Percentiles rank a stretch among this genome's conserved stretches.
phyloP scores from a whole-genome alignment of 2,113 vertebrate species.

The Talpa occidentalis region DNA sequence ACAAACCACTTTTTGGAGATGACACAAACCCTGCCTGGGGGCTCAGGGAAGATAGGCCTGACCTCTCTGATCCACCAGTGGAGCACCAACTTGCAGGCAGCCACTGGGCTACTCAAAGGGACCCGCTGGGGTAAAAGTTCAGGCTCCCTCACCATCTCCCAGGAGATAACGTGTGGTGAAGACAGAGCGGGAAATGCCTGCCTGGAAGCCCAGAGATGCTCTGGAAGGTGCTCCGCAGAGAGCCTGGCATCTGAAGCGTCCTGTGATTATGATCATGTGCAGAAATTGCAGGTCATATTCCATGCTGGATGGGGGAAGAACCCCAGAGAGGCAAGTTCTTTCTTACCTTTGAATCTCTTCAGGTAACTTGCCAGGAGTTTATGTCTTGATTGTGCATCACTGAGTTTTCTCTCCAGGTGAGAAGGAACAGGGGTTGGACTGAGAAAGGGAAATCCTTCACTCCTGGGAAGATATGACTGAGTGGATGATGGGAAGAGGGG shows the following conservation, averaged over 20 bases:
- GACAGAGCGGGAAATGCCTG: not conserved
- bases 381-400: not conserved
- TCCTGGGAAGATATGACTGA: slow-evolving; percentile 1
- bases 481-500: not conserved
- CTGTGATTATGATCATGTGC: accelerated
- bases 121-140: no score
- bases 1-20: not conserved
- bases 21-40: not conserved
- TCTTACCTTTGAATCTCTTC: not conserved
- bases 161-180: not conserved
- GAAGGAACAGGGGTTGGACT: not conserved
- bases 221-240: not conserved
- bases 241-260: not conserved
- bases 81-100: not conserved
- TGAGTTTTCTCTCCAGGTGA: not conserved
- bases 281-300: not conserved
- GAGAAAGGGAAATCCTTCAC: not conserved
- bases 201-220: not conserved
- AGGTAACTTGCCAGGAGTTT: not conserved
- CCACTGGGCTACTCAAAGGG: not conserved
- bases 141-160: not conserved
- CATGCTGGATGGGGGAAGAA: not conserved
- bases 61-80: not conserved
- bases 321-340: not conserved
- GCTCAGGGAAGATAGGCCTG: not conserved